These are phyloP conservation scores for Trissolcus brochymenae DNA, from an alignment of 2,888 invertebrate species.

Conservation along the genomic window DNA sequence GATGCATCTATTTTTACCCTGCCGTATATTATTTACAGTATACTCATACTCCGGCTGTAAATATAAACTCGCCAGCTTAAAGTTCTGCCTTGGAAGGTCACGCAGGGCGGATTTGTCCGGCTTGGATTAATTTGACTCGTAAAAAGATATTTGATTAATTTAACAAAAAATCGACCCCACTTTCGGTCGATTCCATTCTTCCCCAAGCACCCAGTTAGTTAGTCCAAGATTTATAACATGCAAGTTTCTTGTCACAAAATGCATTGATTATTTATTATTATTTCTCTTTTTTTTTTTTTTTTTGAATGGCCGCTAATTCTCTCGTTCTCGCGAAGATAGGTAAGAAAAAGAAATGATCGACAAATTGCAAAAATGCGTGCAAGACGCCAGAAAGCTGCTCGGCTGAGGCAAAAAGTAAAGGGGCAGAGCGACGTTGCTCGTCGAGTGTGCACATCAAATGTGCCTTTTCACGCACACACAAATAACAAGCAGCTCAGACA, in stretches of 20 bases:
- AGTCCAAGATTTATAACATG: constrained; percentile 28
- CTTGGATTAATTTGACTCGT: constrained; percentile 25
- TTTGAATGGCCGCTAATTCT: background rate
- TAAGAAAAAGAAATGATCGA: constrained; percentile 28
- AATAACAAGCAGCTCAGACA: constrained; percentile 9
- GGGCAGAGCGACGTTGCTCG: constrained; percentile 12
- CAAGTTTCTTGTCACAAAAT: constrained; percentile 4
- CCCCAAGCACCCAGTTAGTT: constrained; percentile 9
- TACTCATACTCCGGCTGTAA: constrained; percentile 13
- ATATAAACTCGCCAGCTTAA: constrained; percentile 37
- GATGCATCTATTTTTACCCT: constrained; percentile 1
- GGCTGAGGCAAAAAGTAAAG: constrained; percentile 15
- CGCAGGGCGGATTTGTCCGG: background rate
- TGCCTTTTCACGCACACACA: constrained; percentile 13
- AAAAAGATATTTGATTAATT: constrained; percentile 43
- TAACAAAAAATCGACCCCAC: constrained; percentile 14
- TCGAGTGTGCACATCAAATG: constrained; percentile 25
- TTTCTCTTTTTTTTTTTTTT: background rate
- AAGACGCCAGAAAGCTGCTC: constrained; percentile 26
- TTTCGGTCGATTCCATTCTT: constrained; percentile 7
- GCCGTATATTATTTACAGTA: constrained; percentile 18
- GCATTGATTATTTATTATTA: background rate
- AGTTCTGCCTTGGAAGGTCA: constrained; percentile 3
- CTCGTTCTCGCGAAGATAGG: background rate
- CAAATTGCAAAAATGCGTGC: constrained; percentile 35